A percentile compares a stretch with the other conserved stretches of the same genome.
phyloP scores from a whole-genome alignment of 2,113 vertebrate genomes.

The Romanogobio albipinnatus region DNA sequence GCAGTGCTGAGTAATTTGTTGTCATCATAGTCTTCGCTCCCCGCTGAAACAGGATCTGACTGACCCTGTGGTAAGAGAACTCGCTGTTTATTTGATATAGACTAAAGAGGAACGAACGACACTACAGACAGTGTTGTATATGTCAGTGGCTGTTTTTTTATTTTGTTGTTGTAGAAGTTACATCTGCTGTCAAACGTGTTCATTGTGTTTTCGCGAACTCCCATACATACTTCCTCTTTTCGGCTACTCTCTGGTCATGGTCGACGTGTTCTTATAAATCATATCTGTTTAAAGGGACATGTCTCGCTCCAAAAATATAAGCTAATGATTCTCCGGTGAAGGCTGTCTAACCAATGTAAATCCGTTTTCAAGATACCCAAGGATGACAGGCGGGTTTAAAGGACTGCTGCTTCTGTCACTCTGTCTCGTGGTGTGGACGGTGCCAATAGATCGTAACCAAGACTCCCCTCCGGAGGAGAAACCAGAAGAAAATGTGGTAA shows the following conservation, averaged over 20 bases:
- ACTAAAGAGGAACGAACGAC: not conserved
- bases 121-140: not conserved
- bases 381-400: constrained; percentile 63
- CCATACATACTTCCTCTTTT: not conserved
- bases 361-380: constrained; percentile 44
- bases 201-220: not conserved
- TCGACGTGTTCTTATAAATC: not conserved
- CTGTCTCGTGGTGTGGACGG: constrained; percentile 63
- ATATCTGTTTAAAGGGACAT: not conserved
- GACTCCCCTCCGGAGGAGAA: constrained; percentile 62
- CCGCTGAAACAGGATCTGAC: not conserved
- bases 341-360: not conserved
- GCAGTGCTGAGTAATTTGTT: not conserved
- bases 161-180: not conserved
- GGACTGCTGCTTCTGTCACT: constrained; percentile 69
- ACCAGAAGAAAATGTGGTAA: constrained; percentile 74
- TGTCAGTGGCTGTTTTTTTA: not conserved
- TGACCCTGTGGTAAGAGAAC: constrained; percentile 10
- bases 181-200: constrained; percentile 6
- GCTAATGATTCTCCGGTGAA: not conserved
- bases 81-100: not conserved
- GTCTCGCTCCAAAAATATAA: too few relatives aligned
- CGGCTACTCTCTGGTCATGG: not conserved
- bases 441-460: constrained; percentile 74
- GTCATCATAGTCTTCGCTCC: not conserved